Evolutionary conservation across 2,113 vertebrate genomes (phyloP).

Genomic region (Hassar affinis): DNA sequence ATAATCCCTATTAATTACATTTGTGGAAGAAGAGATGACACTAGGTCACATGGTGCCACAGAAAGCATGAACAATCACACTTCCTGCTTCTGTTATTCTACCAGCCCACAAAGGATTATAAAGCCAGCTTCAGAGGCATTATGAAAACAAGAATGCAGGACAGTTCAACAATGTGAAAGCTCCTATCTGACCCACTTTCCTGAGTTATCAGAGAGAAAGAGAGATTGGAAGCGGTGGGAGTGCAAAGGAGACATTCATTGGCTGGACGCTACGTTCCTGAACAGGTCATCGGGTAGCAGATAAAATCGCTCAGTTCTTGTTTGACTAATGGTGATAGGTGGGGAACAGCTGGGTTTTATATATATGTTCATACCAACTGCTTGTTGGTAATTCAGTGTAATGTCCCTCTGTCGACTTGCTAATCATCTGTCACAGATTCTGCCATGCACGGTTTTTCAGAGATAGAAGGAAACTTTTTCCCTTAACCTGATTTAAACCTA

Average conservation of each 20-base stretch:
- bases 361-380: background rate
- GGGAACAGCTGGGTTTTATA: too few relatives aligned
- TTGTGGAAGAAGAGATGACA: background rate
- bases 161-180: slow-evolving; percentile 12
- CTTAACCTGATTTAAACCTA: background rate
- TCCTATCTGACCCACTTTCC: slow-evolving; percentile 24
- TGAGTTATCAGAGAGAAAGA: background rate
- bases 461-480: background rate
- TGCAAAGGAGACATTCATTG: background rate
- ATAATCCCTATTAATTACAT: background rate
- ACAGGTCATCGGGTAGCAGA: background rate
- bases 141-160: slow-evolving; percentile 20
- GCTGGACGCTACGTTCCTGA: background rate
- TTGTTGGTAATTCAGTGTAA: too few relatives aligned
- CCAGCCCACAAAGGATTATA: background rate
- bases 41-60: background rate
- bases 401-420: background rate
- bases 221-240: background rate
- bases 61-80: background rate
- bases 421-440: background rate
- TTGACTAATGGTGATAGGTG: background rate
- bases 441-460: background rate
- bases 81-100: background rate
- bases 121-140: background rate
- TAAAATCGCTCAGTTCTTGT: background rate